Evolutionary conservation across 1,140 invertebrate species (phyloP), one percentile per base, ranked within the genome.

Genomic region (Lasioglossum baleicum): DNA sequence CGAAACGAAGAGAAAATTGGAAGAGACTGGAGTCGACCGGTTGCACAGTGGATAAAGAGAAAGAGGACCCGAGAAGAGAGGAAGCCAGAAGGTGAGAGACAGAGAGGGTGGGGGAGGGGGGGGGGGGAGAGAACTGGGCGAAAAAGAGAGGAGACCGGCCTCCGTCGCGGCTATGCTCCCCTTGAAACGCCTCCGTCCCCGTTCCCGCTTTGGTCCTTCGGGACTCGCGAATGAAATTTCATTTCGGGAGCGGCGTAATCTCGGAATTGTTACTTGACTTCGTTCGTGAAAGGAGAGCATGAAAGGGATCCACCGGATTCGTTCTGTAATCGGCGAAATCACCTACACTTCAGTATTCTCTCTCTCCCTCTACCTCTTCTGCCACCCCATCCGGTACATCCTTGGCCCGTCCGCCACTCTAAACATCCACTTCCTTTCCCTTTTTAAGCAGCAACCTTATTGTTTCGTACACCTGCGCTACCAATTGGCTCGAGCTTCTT

Each of bases 1-100:
- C 80, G 81, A 81, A 89, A 90, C 85, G 88, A 88, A 88, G 88
- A 87, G 88, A 89, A 90, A 90, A 90, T 90, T 89, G 89, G 86
- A 87, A 87, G 83, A 85, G 88, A 84, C 86, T 83, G 77, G 61
- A 75, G 83, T 76, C 83, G 83, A 80, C 86, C 71, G 84, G 79
- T 82, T 81, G 63, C 71, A 70, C 58, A 64, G 40, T 31, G 76
- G 64, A 66, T 72, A 80, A 58, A 64, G 72, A 71, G 69, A 82
- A 77, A 67, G 63, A 22, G 42, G 61, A 6, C 13, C 8, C n/a
- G 6, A 31, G 68, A 56, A 31, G 63, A 51, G 68, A 56, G n/a
- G 63, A 51, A 73, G 58, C 71, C 71, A 3, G 35, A 3, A 35
- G 35, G 35, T 35, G 35, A 35, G 35, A 35, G 35, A 26, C 26